phyloP scores from a whole-genome alignment of 2,888 invertebrate species.

The Trilocha varians region DNA sequence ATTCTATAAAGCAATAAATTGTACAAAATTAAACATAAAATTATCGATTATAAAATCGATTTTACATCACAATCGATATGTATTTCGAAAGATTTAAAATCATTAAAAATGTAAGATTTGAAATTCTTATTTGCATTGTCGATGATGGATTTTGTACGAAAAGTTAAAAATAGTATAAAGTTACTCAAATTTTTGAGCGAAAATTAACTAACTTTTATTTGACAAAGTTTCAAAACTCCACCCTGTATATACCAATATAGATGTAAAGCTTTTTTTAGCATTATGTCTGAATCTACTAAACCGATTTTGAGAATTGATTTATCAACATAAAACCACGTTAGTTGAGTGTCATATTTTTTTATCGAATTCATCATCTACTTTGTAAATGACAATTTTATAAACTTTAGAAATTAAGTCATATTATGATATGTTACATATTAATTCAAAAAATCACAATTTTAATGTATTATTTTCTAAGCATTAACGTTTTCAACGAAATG shows the following conservation, averaged over 20 bases:
- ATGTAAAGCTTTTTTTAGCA: no score
- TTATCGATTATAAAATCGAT: not conserved
- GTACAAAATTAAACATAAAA: not conserved
- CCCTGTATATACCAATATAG: no score
- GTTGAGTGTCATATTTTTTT: not conserved
- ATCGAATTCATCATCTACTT: not conserved
- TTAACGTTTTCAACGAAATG: not conserved
- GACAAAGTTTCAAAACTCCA: no score
- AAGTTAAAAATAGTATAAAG: no score
- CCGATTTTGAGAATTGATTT: no score
- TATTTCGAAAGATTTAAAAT: not conserved
- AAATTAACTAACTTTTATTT: no score
- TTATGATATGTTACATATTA: not conserved
- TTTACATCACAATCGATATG: not conserved
- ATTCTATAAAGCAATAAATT: not conserved
- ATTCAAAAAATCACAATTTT: not conserved
- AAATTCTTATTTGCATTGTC: not conserved
- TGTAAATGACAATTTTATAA: not conserved
- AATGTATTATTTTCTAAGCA: not conserved
- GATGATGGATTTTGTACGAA: not conserved
- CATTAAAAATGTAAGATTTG: not conserved
- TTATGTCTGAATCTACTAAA: no score
- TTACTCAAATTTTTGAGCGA: no score
- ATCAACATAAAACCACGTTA: no score
- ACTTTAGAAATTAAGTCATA: not conserved